These are phyloP conservation scores for Tricholaema leucomelas DNA, from an alignment of 2,113 vertebrate genomes.

Conservation along the genomic window DNA sequence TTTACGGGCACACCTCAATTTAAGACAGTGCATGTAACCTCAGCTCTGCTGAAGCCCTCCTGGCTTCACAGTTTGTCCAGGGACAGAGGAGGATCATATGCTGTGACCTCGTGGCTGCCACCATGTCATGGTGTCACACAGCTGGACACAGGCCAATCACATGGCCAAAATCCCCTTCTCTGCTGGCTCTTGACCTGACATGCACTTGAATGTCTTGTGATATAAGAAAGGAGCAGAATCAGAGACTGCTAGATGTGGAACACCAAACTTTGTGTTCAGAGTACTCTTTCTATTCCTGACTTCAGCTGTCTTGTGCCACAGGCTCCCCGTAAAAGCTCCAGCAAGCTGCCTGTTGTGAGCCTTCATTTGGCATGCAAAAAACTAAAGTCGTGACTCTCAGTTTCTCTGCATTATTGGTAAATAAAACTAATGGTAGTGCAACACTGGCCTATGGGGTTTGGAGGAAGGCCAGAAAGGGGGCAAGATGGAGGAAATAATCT, in stretches of 20 bases:
- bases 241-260: neutral
- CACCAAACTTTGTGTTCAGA: neutral
- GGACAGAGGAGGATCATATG: conserved; percentile 1
- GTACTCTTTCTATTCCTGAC: neutral
- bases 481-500: neutral
- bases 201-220: neutral
- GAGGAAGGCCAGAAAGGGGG: neutral
- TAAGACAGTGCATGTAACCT: neutral
- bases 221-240: neutral
- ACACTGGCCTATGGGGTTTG: neutral
- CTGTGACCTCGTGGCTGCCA: neutral
- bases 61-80: conserved; percentile 21
- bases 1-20: conserved; percentile 5
- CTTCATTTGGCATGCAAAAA: neutral
- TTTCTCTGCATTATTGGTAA: neutral
- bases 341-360: neutral
- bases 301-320: neutral
- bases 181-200: neutral
- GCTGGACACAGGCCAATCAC: neutral
- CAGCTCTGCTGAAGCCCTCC: neutral
- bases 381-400: neutral
- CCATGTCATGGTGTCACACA: neutral
- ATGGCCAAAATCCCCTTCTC: neutral
- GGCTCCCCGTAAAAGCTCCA: neutral
- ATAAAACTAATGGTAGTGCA: neutral